Conservation (phyloP, 2,113 vertebrate genomes). For the Zapornia atra region DNA sequence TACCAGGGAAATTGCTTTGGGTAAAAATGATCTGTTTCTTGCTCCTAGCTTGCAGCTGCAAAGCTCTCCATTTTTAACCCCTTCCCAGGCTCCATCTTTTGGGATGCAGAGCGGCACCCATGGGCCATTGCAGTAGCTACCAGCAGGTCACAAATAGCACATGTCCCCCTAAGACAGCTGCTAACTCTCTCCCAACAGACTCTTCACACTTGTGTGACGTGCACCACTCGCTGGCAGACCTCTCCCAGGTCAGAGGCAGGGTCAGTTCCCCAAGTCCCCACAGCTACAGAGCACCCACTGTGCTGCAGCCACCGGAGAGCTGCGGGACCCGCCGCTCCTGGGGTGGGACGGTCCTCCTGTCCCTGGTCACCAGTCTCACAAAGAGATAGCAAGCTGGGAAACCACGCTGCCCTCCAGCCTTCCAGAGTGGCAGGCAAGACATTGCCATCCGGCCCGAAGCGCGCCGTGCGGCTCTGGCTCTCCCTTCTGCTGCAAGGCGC, state of each 20-base stretch:
- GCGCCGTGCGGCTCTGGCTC: rapidly evolving
- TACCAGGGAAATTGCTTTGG: constrained; percentile 52
- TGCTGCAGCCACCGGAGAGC: neutral
- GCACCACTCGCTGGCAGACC: neutral
- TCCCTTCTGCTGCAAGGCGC: constrained; percentile 43
- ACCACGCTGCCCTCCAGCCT: neutral
- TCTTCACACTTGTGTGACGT: neutral
- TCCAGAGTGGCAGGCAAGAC: rapidly evolving
- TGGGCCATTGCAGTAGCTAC: neutral
- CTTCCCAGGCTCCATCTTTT: neutral
- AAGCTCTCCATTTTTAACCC: constrained; percentile 6
- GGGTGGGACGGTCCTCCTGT: rapidly evolving
- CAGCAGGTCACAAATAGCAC: neutral
- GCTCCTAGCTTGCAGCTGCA: neutral
- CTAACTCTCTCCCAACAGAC: neutral
- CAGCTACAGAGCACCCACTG: rapidly evolving
- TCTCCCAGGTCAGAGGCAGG: neutral
- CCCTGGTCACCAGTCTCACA: neutral
- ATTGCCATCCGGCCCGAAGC: neutral
- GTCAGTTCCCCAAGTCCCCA: neutral
- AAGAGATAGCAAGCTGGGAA: neutral
- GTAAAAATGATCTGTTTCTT: constrained; percentile 38
- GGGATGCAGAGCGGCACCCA: neutral
- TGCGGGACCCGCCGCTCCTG: neutral
- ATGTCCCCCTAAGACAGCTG: neutral